Evolutionary conservation across 1,140 invertebrate species (phyloP), one percentile per base, ranked within the genome.

Genomic region (Drosophila equinoxialis): DNA sequence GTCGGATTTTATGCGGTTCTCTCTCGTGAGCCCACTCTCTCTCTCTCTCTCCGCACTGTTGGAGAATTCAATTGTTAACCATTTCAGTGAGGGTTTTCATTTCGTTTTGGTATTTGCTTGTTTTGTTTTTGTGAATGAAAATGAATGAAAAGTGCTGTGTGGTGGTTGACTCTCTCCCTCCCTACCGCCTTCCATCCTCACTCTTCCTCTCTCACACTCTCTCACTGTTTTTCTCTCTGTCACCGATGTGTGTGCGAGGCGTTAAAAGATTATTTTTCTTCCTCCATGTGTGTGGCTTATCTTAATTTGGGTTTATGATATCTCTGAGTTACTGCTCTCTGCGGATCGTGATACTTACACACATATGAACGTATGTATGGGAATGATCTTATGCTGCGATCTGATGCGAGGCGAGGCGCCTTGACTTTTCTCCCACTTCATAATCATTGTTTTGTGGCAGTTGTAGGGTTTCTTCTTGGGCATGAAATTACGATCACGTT

Each of bases 251-350:
- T 61, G 41, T 66, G 48, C 68, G 74, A 62, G 65, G 33, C 35
- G 65, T 58, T 77, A 68, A 73, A 69, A 75, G 71, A 67, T 71
- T 75, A 37, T 71, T 65, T 78, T 78, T 67, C 72, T 63, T 73
- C 45, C 26, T 67, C 33, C 55, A 63, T 61, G 57, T 37, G 30
- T 60, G 57, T 55, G 65, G 60, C 71, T 89, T 89, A 89, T 89
- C 84, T 89, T 81, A 84, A 89, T 89, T 90, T 68, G 77, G 69
- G 58, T 76, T 84, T 80, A 67, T 80, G 80, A 80, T 81, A 89
- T 89, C 85, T 74, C 59, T 70, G 65, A 76, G 65, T 71, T 68
- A 76, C 71, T 64, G 54, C 48, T 58, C 62, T 39, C 59, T 54
- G 59, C 65, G 51, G 55, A 64, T 65, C 58, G 62, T 66, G 60